Base-by-base conservation (phyloP, 2,113 vertebrate species). In the Colius striatus region DNA sequence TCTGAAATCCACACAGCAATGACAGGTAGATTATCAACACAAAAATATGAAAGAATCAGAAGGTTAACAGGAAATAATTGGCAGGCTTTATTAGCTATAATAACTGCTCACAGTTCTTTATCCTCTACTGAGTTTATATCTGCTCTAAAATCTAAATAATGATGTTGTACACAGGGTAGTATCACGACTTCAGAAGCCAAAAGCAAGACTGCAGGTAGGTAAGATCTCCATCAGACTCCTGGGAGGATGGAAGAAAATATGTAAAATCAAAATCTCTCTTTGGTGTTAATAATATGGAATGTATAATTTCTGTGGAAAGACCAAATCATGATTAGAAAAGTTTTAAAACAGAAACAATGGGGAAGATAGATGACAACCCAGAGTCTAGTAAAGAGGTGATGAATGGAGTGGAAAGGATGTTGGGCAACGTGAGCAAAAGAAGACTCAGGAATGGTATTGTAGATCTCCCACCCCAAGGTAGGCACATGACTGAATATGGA, bases 391-490 rank as follows among this genome's bases (percentile, higher is more conserved):
- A 88, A 71, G 21, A 67, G 25, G n/a, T 50, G 3, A 57, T 21
- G 20, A 11, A 50, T 54, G 22, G 10, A 14, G 26, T 21, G 0
- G 4, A 81, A 84, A 57, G 3, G 2, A 1, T 78, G 10, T 21
- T 58, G 34, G 21, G 11, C 29, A 71, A 41, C 13, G 11, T 6
- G 13, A 63, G 16, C 1, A 14, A 65, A 74, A 66, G 29, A 77
- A 17, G 77, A 18, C 16, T 38, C 10, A 51, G 7, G 26, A 51
- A 20, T 4, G n/a, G 13, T 21, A 65, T 2, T 63, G 12, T 10
- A 55, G 5, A 15, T 10, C 7, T 91, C 17, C 25, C 15, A 77
- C 1, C 1, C 3, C 25, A n/a, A 16, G 6, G 11, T 1, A 84
- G 29, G 9, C 25, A 47, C 12, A 70, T 8, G 41, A 4, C 10